Percentiles rank a stretch among this genome's conserved stretches.
Evolutionary conservation across 2,797 vertebrate species (phyloP).

Genomic region (Xyrichtys novacula): DNA sequence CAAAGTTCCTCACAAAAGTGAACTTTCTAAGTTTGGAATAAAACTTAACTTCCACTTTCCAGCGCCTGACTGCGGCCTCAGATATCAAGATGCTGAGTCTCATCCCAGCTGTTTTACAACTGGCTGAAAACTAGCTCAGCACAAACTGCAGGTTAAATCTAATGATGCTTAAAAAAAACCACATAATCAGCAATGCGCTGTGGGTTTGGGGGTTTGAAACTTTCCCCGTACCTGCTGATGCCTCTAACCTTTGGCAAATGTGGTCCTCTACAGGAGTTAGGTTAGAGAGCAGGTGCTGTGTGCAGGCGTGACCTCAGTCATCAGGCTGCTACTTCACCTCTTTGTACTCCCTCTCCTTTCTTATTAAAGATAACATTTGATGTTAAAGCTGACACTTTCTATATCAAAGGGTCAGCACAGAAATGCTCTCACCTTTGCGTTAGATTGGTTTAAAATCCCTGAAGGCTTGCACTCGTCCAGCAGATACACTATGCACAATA

Average conservation of each 20-base stretch:
- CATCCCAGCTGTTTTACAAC: constrained; percentile 1
- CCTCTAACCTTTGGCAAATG: neutral
- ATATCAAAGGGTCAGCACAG: neutral
- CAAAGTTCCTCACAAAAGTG: too few species aligned
- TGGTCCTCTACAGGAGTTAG: neutral
- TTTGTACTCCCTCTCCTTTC: neutral
- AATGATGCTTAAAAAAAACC: constrained; percentile 18
- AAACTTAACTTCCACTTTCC: neutral
- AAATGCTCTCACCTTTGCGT: neutral
- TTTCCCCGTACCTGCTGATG: neutral
- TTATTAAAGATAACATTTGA: neutral
- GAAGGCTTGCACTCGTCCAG: neutral
- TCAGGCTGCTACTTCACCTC: neutral
- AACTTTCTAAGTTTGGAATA: neutral
- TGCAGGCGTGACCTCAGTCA: neutral
- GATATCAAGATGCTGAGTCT: neutral
- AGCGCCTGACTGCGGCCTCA: neutral
- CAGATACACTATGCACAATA: neutral
- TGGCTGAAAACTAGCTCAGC: neutral
- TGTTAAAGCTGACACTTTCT: neutral
- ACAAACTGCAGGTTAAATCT: constrained; percentile 9
- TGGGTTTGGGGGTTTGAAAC: neutral
- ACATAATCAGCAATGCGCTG: constrained; percentile 13
- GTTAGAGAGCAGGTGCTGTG: neutral
- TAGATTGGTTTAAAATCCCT: constrained; percentile 4